A percentile compares a stretch with the other conserved stretches of the same genome.
These are phyloP conservation scores for Mactromeris polynyma DNA, from an alignment of 2,888 invertebrate species.

Conservation along the genomic window DNA sequence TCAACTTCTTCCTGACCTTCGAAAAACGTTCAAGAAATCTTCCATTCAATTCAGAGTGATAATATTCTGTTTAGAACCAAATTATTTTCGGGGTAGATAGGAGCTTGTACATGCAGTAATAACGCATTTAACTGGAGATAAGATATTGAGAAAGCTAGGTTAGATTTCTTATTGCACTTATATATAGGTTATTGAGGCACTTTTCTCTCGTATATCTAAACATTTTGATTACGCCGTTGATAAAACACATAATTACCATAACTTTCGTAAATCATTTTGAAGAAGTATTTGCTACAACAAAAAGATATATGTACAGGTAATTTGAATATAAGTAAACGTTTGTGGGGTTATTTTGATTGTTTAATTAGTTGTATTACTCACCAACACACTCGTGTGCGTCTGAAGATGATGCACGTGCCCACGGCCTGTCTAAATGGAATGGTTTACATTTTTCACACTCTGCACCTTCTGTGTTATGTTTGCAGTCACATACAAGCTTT, in stretches of 20 bases:
- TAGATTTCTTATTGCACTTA: slow-evolving; percentile 4
- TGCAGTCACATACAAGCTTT: slow-evolving; percentile 96
- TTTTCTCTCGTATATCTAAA: slow-evolving; percentile 1
- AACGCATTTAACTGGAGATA: neutral
- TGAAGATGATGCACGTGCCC: slow-evolving; percentile 97
- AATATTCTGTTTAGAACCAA: too few relatives aligned
- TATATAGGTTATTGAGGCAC: neutral
- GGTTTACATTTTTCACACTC: slow-evolving; percentile 99
- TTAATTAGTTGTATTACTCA: slow-evolving; percentile 88
- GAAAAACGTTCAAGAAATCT: too few relatives aligned
- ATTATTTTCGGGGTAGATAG: neutral
- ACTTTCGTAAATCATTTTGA: neutral
- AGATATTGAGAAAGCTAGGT: neutral
- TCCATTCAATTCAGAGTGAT: too few relatives aligned
- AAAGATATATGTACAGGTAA: neutral
- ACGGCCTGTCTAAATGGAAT: slow-evolving; percentile 99
- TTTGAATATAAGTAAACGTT: neutral
- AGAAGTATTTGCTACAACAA: neutral
- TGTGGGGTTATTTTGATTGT: neutral
- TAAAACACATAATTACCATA: neutral
- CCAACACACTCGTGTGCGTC: slow-evolving; percentile 99
- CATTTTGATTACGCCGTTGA: neutral
- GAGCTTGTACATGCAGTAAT: neutral
- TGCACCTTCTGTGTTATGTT: slow-evolving; percentile 98
- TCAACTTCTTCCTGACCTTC: too few relatives aligned